These are phyloP conservation scores for Drosophila neonasuta DNA, from an alignment of 2,888 invertebrate genomes.

Conservation along the genomic window DNA sequence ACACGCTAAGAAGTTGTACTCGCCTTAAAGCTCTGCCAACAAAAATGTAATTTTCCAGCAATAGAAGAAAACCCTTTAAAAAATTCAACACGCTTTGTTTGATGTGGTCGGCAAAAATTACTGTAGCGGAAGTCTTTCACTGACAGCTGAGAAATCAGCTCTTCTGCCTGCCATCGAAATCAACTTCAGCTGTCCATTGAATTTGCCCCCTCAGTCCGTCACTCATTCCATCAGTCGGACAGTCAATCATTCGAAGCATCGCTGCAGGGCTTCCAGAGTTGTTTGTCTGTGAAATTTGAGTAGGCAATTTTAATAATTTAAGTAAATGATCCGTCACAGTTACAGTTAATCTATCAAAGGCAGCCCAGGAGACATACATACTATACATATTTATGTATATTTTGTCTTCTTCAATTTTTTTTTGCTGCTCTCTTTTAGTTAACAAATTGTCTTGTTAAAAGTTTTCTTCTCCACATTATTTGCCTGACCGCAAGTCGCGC, in stretches of 20 bases:
- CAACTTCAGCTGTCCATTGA: slow-evolving; percentile 17
- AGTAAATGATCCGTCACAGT: slow-evolving; percentile 81
- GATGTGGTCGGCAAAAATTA: background rate
- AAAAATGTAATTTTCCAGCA: background rate
- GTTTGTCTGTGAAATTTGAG: slow-evolving; percentile 70
- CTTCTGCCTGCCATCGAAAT: background rate
- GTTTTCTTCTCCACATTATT: slow-evolving; percentile 45
- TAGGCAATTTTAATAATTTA: slow-evolving; percentile 78
- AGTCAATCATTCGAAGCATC: slow-evolving; percentile 30
- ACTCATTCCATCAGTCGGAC: slow-evolving; percentile 33
- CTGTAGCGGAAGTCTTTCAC: background rate
- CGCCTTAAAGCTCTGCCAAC: background rate
- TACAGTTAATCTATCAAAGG: slow-evolving; percentile 79
- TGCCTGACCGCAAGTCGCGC: slow-evolving; percentile 25
- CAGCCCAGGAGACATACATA: slow-evolving; percentile 34
- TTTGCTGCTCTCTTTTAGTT: slow-evolving; percentile 30
- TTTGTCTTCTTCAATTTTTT: slow-evolving; percentile 19
- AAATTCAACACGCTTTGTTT: background rate
- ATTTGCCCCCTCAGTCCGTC: background rate
- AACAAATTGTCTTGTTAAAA: slow-evolving; percentile 76
- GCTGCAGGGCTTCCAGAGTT: background rate
- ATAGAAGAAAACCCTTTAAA: slow-evolving; percentile 2
- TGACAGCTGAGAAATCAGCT: slow-evolving; percentile 6
- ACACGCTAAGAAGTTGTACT: background rate
- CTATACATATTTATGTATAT: slow-evolving; percentile 1